A percentile compares a stretch with the other conserved stretches of the same genome.
These are phyloP conservation scores for Leucozona laternaria DNA, from an alignment of 2,888 invertebrate genomes.

Conservation along the genomic window DNA sequence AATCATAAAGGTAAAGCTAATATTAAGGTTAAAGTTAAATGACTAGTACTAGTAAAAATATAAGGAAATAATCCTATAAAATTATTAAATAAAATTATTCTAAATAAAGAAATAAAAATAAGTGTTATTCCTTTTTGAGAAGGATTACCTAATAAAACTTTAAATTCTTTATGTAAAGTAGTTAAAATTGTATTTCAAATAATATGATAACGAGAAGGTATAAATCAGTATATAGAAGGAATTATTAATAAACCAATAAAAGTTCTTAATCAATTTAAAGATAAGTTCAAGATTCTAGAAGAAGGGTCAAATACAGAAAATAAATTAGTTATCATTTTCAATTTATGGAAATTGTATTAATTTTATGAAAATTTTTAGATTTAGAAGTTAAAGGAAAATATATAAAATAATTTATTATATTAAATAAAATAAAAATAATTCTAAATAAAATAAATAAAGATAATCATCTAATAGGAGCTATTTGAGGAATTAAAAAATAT, in stretches of 20 bases:
- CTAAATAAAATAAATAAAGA: slow-evolving; percentile 82
- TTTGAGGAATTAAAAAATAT: slow-evolving; percentile 89
- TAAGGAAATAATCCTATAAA: slow-evolving; percentile 89
- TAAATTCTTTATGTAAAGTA: slow-evolving; percentile 86
- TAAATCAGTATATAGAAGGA: slow-evolving; percentile 85
- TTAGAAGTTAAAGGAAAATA: slow-evolving; percentile 80
- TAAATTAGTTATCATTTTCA: slow-evolving; percentile 89
- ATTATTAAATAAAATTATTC: slow-evolving; percentile 87
- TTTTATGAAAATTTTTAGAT: slow-evolving; percentile 79
- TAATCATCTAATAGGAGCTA: slow-evolving; percentile 86
- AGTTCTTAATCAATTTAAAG: slow-evolving; percentile 87
- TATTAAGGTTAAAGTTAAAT: slow-evolving; percentile 86
- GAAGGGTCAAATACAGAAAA: slow-evolving; percentile 88
- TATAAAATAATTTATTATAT: slow-evolving; percentile 85
- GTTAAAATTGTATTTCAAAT: slow-evolving; percentile 84
- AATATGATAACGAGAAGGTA: slow-evolving; percentile 85
- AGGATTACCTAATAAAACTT: slow-evolving; percentile 84
- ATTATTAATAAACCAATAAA: slow-evolving; percentile 85
- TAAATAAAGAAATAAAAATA: slow-evolving; percentile 86
- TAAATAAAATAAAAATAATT: slow-evolving; percentile 84
- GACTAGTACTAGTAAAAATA: slow-evolving; percentile 89
- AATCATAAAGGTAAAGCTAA: slow-evolving; percentile 87
- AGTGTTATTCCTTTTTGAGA: slow-evolving; percentile 84
- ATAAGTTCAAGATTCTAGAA: slow-evolving; percentile 84
- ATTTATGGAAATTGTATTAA: slow-evolving; percentile 79